These are phyloP conservation scores for Candoia aspera DNA, from an alignment of 2,113 vertebrate genomes.

Conservation along the genomic window DNA sequence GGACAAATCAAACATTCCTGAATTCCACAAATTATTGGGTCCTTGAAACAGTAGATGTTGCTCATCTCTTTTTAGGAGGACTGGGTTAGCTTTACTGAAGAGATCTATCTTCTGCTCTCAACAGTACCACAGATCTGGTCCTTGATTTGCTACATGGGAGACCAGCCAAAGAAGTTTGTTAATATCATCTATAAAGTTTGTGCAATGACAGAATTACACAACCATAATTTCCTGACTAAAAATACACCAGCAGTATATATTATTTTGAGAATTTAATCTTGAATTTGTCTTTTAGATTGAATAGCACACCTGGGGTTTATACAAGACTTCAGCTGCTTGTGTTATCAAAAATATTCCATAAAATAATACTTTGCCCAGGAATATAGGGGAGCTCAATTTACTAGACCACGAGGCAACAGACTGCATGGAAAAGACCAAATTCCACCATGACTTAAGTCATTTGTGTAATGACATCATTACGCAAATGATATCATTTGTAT, in stretches of 20 bases:
- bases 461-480: neutral
- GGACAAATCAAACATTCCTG: neutral
- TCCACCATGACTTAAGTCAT: neutral
- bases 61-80: neutral
- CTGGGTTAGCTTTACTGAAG: neutral
- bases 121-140: neutral
- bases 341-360: neutral
- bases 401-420: neutral
- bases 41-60: neutral
- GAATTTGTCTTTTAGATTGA: neutral
- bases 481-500: neutral
- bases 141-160: neutral
- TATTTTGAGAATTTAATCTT: neutral
- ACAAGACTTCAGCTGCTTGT: neutral
- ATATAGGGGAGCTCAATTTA: neutral
- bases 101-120: neutral
- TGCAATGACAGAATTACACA: neutral
- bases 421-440: neutral
- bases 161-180: neutral
- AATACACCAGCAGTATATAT: neutral
- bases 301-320: neutral
- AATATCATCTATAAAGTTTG: neutral
- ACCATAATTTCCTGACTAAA: neutral
- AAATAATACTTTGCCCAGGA: neutral
- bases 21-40: neutral